Conservation (phyloP, 2,113 vertebrate species). For the Ceuthmochares aereus region DNA sequence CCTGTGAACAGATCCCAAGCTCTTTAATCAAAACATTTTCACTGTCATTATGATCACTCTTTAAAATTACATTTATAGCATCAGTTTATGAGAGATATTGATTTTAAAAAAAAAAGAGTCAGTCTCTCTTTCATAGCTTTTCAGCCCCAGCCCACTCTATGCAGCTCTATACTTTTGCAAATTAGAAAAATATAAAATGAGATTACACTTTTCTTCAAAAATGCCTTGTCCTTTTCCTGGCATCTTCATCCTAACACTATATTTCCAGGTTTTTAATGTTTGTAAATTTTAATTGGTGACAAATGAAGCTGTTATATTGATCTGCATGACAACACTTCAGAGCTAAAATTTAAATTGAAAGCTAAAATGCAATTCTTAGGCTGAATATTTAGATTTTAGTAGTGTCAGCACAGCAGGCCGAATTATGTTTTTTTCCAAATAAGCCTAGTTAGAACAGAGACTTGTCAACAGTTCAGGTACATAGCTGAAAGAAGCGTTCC, state of each 20-base stretch:
- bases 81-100: neutral
- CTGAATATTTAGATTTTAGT: neutral
- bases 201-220: neutral
- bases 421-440: neutral
- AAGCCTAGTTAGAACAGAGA: neutral
- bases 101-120: neutral
- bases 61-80: neutral
- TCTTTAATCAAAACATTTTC: neutral
- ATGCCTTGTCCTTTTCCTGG: neutral
- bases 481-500: neutral
- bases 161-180: neutral
- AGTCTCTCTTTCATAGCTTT: neutral
- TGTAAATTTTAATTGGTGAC: neutral
- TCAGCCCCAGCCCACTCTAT: neutral
- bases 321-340: neutral
- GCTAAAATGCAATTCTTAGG: neutral
- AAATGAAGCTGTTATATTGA: neutral
- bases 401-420: neutral
- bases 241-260: neutral
- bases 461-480: neutral
- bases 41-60: neutral
- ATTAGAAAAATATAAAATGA: neutral
- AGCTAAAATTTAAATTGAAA: neutral
- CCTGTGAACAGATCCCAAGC: neutral
- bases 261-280: neutral